phyloP scores from a whole-genome alignment of 1,140 invertebrate species.

The Drosophila suzukii region DNA sequence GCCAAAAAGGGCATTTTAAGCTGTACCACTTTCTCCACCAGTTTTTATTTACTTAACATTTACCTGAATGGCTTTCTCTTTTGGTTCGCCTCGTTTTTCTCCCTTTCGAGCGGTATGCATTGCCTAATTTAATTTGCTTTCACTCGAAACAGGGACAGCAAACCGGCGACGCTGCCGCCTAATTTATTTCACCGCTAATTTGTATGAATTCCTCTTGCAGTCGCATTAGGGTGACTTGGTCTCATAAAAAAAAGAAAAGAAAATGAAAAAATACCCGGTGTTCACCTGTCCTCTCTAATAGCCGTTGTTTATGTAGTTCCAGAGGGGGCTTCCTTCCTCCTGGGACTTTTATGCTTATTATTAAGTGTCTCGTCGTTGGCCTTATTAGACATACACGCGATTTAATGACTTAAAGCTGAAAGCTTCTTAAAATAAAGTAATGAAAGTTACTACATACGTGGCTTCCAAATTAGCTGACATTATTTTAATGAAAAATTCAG shows the following conservation, averaged over 20 bases:
- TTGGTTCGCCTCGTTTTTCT: constrained; percentile 7
- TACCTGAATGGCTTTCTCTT: constrained; percentile 36
- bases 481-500: constrained; percentile 6
- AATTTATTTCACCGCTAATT: constrained; percentile 78
- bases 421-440: neutral
- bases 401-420: constrained; percentile 17
- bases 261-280: constrained; percentile 31
- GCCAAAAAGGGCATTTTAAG: neutral
- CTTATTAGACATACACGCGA: constrained; percentile 16
- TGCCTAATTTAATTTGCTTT: constrained; percentile 66
- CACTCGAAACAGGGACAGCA: constrained; percentile 3
- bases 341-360: constrained; percentile 64
- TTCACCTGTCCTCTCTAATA: constrained; percentile 58
- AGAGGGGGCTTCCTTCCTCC: constrained; percentile 33
- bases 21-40: neutral
- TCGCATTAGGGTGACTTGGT: constrained; percentile 47
- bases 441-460: neutral
- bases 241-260: constrained; percentile 46
- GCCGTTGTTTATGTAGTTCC: constrained; percentile 51
- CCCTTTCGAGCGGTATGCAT: constrained; percentile 4
- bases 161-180: constrained; percentile 33
- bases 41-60: constrained; percentile 59
- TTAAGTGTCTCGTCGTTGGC: constrained; percentile 61
- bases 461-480: constrained; percentile 1
- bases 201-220: constrained; percentile 69